Base-by-base conservation (phyloP, 2,113 vertebrate genomes). In the Taurulus bubalis region DNA sequence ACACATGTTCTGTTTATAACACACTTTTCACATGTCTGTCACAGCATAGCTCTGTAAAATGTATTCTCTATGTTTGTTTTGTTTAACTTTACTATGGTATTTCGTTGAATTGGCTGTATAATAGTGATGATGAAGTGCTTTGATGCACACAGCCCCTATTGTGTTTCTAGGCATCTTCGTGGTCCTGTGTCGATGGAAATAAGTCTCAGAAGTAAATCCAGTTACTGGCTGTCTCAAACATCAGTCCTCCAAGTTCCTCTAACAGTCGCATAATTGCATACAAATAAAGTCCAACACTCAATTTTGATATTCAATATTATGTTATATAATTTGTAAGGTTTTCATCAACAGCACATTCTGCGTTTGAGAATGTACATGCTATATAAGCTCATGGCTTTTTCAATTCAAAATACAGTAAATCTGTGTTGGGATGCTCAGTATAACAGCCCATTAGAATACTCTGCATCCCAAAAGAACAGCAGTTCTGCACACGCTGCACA, bases 401-500 rank as follows among this genome's bases (percentile, higher is more conserved):
- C 68, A 83, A 73, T 65, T 85, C 42, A 63, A 49, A 42, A 85
- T 26, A 24, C 4, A 72, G 36, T 77, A 80, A 72, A 73, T 79
- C 76, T 68, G 71, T 42, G 30, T 60, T 6, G 77, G 45, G 38
- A 64, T 58, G 32, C 51, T 73, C 38, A 60, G 10, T 66, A 65
- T 66, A 73, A 72, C 56, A 70, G 34, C 24, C 77, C 75, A 71
- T 53, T 58, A 40, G 14, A 40, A 66, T 42, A 38, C 75, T 56
- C 20, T 63, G 56, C 24, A 34, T 68, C 71, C 55, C 77, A 66
- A 75, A 24, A 28, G 9, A 49, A 34, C 24, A 20, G 38, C 34
- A 36, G 34, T 32, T 78, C 49, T 80, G 79, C 59, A 84, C 62
- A 86, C 64, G 79, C 49, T 80, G 79, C 59, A 84, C 62, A 86